Evolutionary conservation across 2,797 vertebrate genomes (phyloP).

Genomic region (Acipenser oxyrinchus): DNA sequence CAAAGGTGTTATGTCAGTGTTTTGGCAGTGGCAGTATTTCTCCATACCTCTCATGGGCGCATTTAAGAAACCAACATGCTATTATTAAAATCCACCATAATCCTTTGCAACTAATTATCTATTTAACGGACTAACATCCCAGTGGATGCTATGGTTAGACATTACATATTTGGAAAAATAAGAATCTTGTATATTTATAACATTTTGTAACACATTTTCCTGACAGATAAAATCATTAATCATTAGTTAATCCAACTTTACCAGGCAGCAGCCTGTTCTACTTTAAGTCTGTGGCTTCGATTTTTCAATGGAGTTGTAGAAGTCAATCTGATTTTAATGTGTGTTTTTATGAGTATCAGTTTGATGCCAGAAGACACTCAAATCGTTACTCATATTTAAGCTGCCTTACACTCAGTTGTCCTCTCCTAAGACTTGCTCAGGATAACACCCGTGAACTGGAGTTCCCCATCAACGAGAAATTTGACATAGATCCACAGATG

Average conservation of each 20-base stretch:
- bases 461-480: background rate
- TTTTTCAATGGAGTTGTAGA: background rate
- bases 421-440: background rate
- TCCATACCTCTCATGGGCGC: background rate
- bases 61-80: background rate
- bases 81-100: background rate
- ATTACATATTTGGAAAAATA: background rate
- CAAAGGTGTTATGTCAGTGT: conserved; percentile 1
- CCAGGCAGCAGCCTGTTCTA: no score
- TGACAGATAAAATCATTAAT: no score
- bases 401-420: no score
- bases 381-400: background rate
- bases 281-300: no score
- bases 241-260: background rate
- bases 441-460: background rate
- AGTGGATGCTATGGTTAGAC: background rate
- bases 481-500: background rate
- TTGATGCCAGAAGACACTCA: conserved; percentile 1
- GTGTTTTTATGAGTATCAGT: background rate
- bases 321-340: background rate
- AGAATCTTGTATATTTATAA: background rate
- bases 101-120: background rate
- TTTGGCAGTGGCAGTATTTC: conserved; percentile 2
- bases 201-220: no score
- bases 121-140: background rate